Conservation (phyloP, 2,797 vertebrate genomes). For the Periophthalmus magnuspinnatus region DNA sequence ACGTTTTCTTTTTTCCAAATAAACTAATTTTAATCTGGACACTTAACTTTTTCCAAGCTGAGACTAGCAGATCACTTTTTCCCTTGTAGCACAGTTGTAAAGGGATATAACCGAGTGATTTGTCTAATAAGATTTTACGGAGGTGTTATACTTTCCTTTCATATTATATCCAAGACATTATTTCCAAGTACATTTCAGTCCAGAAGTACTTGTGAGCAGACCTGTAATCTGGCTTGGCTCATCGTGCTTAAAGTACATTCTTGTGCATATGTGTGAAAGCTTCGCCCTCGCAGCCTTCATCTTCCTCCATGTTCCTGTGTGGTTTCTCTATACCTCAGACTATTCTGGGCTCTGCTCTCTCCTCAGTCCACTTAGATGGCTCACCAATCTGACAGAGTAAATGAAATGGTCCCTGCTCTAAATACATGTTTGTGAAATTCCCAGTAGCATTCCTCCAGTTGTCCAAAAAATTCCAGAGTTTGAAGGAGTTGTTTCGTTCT, state of each 20-base stretch:
- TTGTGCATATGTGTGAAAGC: slow-evolving; percentile 36
- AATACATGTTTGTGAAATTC: slow-evolving; percentile 76
- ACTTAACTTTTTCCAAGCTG: background rate
- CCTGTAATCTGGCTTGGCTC: slow-evolving; percentile 56
- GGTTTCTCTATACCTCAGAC: slow-evolving; percentile 60
- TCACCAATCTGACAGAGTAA: slow-evolving; percentile 65
- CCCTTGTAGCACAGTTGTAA: background rate
- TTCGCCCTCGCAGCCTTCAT: slow-evolving; percentile 32
- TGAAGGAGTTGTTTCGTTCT: slow-evolving; percentile 24
- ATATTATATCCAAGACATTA: background rate
- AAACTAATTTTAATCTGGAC: background rate
- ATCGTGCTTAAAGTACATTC: slow-evolving; percentile 52
- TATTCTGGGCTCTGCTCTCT: slow-evolving; percentile 71
- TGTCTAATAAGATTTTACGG: background rate
- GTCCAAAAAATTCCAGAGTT: slow-evolving; percentile 54
- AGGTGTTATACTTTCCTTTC: background rate
- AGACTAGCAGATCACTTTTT: background rate
- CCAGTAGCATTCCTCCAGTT: slow-evolving; percentile 66
- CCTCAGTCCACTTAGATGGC: slow-evolving; percentile 60
- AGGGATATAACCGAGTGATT: background rate
- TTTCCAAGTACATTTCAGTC: slow-evolving; percentile 13
- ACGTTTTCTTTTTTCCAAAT: background rate
- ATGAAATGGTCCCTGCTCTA: slow-evolving; percentile 67
- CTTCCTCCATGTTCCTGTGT: slow-evolving; percentile 52
- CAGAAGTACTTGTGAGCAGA: slow-evolving; percentile 52